These are phyloP conservation scores for Grammatotria lemairii DNA, from an alignment of 2,113 vertebrate species.

Conservation along the genomic window DNA sequence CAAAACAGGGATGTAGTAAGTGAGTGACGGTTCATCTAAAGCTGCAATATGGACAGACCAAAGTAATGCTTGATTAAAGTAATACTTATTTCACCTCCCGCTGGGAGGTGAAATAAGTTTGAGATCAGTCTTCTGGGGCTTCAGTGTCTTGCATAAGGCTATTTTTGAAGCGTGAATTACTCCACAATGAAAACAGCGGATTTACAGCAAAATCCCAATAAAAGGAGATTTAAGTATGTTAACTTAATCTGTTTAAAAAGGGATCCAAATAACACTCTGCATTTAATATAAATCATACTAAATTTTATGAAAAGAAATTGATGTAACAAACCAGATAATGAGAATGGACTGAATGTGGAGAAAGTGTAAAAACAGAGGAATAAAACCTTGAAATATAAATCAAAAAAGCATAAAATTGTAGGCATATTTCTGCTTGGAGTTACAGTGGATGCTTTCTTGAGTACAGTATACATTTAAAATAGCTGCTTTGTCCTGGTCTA, in stretches of 20 bases:
- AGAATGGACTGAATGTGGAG: fast-evolving
- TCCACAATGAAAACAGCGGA: neutral
- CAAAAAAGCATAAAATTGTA: neutral
- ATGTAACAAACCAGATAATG: neutral
- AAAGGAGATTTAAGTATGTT: neutral
- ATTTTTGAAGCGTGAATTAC: neutral
- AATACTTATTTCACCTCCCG: too few species aligned
- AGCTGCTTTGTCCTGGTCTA: conserved; percentile 5
- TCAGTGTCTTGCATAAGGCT: neutral
- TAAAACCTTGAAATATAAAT: neutral
- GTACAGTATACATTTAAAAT: neutral
- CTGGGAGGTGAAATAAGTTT: neutral
- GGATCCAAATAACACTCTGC: neutral
- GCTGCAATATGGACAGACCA: neutral
- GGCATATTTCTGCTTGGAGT: neutral
- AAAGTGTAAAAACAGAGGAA: neutral
- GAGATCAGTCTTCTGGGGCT: neutral
- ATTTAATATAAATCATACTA: neutral
- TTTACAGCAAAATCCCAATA: neutral
- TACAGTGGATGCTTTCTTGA: neutral
- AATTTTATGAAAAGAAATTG: neutral
- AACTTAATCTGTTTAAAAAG: neutral
- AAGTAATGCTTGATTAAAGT: too few species aligned
- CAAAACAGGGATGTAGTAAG: neutral
- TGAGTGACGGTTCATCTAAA: neutral